A percentile compares a stretch with the other conserved stretches of the same genome.
Evolutionary conservation across 30 jellyfish, hydroid and myxozoan genomes (phyloP).

Genomic region (Rhopilema esculentum): DNA sequence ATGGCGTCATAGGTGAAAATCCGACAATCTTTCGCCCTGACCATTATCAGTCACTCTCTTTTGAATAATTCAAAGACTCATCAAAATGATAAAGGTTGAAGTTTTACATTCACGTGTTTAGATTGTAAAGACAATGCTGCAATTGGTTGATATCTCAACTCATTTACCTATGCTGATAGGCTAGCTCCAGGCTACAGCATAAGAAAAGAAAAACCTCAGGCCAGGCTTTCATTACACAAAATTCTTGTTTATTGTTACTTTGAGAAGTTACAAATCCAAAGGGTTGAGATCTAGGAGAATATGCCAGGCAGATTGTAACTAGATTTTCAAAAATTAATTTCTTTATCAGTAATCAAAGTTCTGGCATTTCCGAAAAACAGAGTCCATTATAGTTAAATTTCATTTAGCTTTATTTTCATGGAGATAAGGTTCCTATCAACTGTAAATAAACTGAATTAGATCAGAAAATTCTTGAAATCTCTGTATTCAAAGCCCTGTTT

Average conservation of each 20-base stretch:
- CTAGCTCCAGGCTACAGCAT: neutral
- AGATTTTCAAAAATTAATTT: too few species aligned
- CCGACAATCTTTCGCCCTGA: conserved; percentile 53
- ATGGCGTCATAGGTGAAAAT: conserved; percentile 45
- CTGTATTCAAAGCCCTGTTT: neutral
- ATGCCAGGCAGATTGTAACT: too few species aligned
- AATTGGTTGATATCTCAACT: neutral
- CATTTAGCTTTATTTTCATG: too few species aligned
- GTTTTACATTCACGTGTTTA: conserved; percentile 34
- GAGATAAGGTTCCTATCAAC: neutral
- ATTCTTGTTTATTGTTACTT: neutral
- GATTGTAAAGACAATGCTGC: conserved; percentile 25
- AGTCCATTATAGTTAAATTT: too few species aligned
- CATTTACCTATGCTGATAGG: neutral
- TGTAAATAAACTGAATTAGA: neutral
- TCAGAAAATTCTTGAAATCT: neutral
- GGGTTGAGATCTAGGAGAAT: too few species aligned
- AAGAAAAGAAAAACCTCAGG: neutral
- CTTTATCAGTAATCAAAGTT: too few species aligned
- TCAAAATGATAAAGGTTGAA: conserved; percentile 51
- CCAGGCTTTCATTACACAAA: neutral
- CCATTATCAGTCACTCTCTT: conserved; percentile 50
- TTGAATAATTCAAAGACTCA: conserved; percentile 45
- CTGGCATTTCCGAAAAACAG: too few species aligned
- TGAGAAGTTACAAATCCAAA: too few species aligned